These are phyloP conservation scores for Diachrysia chrysitis DNA, from an alignment of 2,888 invertebrate species.

Conservation along the genomic window DNA sequence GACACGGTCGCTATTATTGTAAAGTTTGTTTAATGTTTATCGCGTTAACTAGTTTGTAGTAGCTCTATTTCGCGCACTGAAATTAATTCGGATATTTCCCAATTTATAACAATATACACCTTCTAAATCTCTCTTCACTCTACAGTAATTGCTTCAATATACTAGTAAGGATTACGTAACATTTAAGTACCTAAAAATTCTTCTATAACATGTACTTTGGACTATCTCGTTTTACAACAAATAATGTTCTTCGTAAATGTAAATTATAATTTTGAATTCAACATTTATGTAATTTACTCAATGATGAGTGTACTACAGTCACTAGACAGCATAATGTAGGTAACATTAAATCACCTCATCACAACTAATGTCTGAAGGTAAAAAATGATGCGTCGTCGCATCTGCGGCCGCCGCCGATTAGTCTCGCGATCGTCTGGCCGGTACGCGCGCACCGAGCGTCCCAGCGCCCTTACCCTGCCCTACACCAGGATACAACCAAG, in stretches of 20 bases:
- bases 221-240: not conserved
- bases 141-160: not conserved
- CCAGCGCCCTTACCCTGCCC: constrained; percentile 63
- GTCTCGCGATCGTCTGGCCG: constrained; percentile 57
- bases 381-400: constrained; percentile 28
- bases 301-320: not conserved
- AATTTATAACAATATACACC: constrained; percentile 1
- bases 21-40: not conserved
- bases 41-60: not conserved
- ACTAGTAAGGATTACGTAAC: not conserved
- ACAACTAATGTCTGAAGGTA: constrained; percentile 29
- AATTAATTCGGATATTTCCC: not conserved
- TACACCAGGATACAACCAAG: constrained; percentile 49
- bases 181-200: not conserved
- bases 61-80: too few relatives aligned
- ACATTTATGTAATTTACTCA: not conserved
- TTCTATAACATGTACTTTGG: not conserved
- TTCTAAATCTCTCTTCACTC: not conserved
- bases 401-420: constrained; percentile 38
- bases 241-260: not conserved
- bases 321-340: constrained; percentile 26
- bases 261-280: too few relatives aligned
- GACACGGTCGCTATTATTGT: not conserved
- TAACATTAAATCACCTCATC: constrained; percentile 29
- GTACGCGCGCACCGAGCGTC: constrained; percentile 64